Conservation (phyloP, 2,113 vertebrate genomes). For the Rhipidura dahli region DNA sequence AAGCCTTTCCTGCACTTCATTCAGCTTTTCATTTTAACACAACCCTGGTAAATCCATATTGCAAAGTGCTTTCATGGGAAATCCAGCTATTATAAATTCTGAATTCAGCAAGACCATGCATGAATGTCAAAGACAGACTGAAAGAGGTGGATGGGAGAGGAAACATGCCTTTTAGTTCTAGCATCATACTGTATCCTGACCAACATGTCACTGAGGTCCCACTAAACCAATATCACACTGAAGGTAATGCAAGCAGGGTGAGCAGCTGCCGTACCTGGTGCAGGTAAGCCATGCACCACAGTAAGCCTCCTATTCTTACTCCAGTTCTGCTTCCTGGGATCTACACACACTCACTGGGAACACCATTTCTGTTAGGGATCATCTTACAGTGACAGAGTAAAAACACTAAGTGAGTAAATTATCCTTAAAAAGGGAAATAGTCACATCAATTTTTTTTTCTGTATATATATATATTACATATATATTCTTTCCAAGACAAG, state of each 20-base stretch:
- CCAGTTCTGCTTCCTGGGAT: not conserved
- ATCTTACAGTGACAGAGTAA: not conserved
- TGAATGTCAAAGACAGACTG: not conserved
- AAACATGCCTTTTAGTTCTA: not conserved
- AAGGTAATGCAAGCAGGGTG: not conserved
- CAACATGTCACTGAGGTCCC: not conserved
- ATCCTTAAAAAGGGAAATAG: not conserved
- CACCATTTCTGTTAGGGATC: not conserved
- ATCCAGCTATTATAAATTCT: not conserved
- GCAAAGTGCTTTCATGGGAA: not conserved
- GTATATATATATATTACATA: not conserved
- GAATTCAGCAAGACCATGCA: not conserved
- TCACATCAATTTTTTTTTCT: not conserved
- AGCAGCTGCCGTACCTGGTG: not conserved
- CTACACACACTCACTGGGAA: fast-evolving
- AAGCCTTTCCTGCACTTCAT: not conserved
- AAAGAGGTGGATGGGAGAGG: not conserved
- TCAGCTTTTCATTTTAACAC: not conserved
- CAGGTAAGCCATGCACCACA: not conserved
- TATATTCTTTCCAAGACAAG: not conserved
- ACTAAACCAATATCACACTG: not conserved
- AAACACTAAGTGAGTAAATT: not conserved
- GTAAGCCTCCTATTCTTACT: not conserved
- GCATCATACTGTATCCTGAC: not conserved
- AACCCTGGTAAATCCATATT: not conserved